Evolutionary conservation across 2,888 invertebrate species (phyloP), one percentile per base, ranked within the genome.

Genomic region (Heliconius sara): DNA sequence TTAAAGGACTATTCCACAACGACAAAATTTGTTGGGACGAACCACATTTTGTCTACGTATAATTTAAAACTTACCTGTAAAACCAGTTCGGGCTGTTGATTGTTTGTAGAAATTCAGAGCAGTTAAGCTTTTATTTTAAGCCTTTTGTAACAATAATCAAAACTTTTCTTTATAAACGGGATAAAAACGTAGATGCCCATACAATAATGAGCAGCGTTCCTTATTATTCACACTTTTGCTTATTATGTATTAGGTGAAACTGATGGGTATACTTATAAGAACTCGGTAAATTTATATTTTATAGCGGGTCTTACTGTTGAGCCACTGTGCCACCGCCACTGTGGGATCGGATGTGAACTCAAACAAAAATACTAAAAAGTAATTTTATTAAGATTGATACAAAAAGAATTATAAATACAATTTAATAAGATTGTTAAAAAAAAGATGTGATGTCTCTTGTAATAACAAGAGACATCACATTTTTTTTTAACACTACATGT

Each of bases 1-100:
- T 91, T 90, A 91, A 90, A 91, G 90, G 87, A 88, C 87, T 87
- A 87, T 76, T 78, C 77, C 75, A 87, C 89, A 88, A 90, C 91
- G 89, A 92, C 74, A 60, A 75, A 92, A 91, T 90, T 89, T 87
- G 88, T 89, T 88, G 84, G 85, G 85, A 84, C 83, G 83, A 84
- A 82, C 84, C 87, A 27, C 27, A 89, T 89, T 91, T 92, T 90
- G 91, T 92, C 93, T 93, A 93, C 91, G 90, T 91, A 93, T 92
- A 92, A 94, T 91, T 93, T 93, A 93, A 91, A 77, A 89, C 85
- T 89, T 94, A 93, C 95, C 94, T 95, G 94, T 88, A 86, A 90
- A 91, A 95, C 95, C 92, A 89, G 95, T 95, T 95, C 90, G 87
- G 85, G 85, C 84, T 82, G 85, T 73, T 82, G 85, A 87, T 84